Base-by-base conservation (phyloP, 2,888 invertebrate species). In the Galerucella calmariensis region DNA sequence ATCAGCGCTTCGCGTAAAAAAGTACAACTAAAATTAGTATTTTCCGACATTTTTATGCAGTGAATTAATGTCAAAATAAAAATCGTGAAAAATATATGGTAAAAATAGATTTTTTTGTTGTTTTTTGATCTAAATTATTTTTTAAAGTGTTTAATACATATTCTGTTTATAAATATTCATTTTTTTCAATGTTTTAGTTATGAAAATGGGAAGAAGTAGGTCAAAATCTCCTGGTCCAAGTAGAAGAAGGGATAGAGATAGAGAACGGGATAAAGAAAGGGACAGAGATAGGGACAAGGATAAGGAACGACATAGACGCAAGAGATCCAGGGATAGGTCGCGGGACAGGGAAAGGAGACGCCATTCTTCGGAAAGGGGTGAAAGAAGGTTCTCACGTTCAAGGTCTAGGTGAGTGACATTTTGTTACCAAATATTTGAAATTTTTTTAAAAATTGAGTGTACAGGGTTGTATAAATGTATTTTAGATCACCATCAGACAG, bases 191-290 rank as follows among this genome's bases (percentile, higher is more conserved):
- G 75, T 79, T 80, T 75, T 68, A 81, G 76, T 74, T 78, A 77
- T 67, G 72, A 61, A 70, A 76, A 90, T 92, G 92, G 90, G 90
- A 75, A 86, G 90, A 82, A 88, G 90, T 76, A 82, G 87, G 78
- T 88, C 87, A 68, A 86, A 85, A 81, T 88, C 90, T 67, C 90
- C 90, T 69, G 89, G 89, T 35, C 88, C 88, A 16, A 84, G 86
- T 73, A 87, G 90, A 83, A 85, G 90, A 78, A 87, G 90, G 68
- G 90, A 89, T n/a, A 84, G 69, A 48, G 69, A 71, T 75, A 87
- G 88, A 81, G 88, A 88, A 72, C 84, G 89, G 71, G 88, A 90
- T 75, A 87, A 89, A 71, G 88, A 90, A 76, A 87, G 89, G 78
- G 88, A 89, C 70, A 85, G 88, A 75, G 85, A 85, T 65, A 84